Base-by-base conservation (phyloP, 2,797 vertebrate species). In the Mycteria americana region DNA sequence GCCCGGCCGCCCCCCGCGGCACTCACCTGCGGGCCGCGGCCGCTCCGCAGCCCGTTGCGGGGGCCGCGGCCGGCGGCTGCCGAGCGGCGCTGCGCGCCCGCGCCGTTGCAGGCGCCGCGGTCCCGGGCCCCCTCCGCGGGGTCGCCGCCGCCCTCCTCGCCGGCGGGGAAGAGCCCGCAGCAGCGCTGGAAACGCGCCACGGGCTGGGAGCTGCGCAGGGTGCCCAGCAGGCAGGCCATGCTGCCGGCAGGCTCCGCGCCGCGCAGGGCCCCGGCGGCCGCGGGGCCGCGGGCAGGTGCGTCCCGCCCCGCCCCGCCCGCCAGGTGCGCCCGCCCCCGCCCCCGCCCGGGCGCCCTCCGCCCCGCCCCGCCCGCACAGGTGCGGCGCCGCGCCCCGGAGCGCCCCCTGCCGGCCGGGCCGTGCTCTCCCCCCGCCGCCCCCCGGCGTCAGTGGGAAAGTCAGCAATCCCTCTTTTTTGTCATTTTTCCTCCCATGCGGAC, bases 181-280 rank as follows among this genome's bases (percentile, higher is more conserved):
- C 85, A 86, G 74, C 98, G 98, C 98, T 99, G 99, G 97, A 99
- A 99, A 48, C 98, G 97, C 77, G 98, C 99, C 86, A 99, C 99
- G 9, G 98, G 98, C 92, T 98, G 98, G 19, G 99, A 98, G 84
- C 98, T 98, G 35, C 98, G 97, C 76, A 99, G 98, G 89, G 97
- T 97, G 53, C 95, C 80, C 93, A 99, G 75, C 91, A 98, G 74
- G 37, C 88, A 63, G 45, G 92, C 96, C 96, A 96, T 95, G 33
- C 31, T 70, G 35, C 68, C 59, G 57, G 64, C 57, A 15, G 46
- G 54, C 60, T 27, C 43, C 23, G 18, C 23, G 12, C 48, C 56
- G 23, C 18, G 53, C 23, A 41, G 79, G 48, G 19, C 24, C 65
- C 77, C 57, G 45, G 56, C 75, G 68, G 78, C 31, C 43, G 10